Evolutionary conservation across 2,888 invertebrate genomes (phyloP).

Genomic region (Orchesella flavescens): DNA sequence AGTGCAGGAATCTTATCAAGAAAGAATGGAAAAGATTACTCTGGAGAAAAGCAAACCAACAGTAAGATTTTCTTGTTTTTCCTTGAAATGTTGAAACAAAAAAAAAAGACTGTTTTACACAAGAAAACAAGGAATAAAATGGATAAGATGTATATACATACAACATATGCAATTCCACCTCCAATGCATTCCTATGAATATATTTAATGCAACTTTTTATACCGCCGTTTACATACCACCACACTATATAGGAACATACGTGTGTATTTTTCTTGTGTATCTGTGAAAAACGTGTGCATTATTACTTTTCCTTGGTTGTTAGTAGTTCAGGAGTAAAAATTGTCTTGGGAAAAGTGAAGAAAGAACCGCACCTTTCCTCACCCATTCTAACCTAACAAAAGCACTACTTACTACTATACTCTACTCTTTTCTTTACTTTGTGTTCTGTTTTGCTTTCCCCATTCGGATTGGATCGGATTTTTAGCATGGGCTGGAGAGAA

Average conservation of each 20-base stretch:
- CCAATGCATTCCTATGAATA: neutral
- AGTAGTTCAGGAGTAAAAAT: slow-evolving; percentile 33
- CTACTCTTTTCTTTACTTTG: slow-evolving; percentile 4
- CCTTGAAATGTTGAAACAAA: too few species aligned
- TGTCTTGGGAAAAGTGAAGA: slow-evolving; percentile 53
- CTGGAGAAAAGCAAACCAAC: too few species aligned
- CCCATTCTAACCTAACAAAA: slow-evolving; percentile 24
- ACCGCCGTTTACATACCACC: neutral
- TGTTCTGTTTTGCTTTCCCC: slow-evolving; percentile 19
- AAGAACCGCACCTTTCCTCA: slow-evolving; percentile 58
- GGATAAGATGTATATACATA: neutral
- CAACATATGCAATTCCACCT: slow-evolving; percentile 16
- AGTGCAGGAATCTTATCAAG: neutral
- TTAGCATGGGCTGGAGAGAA: neutral
- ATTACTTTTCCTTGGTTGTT: slow-evolving; percentile 6
- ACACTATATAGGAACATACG: too few species aligned
- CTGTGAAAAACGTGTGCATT: slow-evolving; percentile 13
- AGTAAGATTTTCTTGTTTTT: too few species aligned
- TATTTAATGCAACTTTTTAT: neutral
- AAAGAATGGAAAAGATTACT: neutral
- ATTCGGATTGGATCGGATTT: slow-evolving; percentile 51
- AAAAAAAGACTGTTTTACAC: neutral
- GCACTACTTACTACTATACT: neutral
- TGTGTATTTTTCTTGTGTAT: slow-evolving; percentile 36
- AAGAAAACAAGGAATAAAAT: slow-evolving; percentile 18